These are phyloP conservation scores for Bombus breviceps DNA, from an alignment of 1,140 invertebrate species.

Conservation along the genomic window DNA sequence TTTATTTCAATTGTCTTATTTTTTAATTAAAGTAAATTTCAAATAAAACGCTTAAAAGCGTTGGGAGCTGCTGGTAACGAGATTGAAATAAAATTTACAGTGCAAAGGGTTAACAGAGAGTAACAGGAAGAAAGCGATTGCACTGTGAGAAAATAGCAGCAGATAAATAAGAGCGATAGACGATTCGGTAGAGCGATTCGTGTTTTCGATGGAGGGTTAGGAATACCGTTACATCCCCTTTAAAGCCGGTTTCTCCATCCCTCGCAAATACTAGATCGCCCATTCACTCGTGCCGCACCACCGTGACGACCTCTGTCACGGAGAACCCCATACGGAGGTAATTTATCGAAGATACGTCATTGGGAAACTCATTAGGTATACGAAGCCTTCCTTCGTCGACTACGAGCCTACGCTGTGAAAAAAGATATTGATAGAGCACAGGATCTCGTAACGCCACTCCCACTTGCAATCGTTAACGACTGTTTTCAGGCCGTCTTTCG, in stretches of 20 bases:
- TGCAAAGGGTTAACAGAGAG: no score
- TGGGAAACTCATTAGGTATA: constrained; percentile 8
- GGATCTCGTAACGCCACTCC: no score
- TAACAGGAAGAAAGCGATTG: no score
- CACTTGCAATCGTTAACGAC: no score
- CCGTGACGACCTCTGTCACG: constrained; percentile 17
- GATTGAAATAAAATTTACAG: no score
- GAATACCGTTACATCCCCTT: constrained; percentile 42
- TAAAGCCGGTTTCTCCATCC: constrained; percentile 26
- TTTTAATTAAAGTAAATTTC: no score
- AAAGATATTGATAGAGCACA: no score
- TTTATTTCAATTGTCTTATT: no score
- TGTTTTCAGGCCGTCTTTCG: no score
- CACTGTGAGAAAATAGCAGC: rapidly evolving
- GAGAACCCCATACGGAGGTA: constrained; percentile 1
- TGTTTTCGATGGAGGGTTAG: neutral
- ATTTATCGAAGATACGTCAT: constrained; percentile 28
- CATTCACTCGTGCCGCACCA: constrained; percentile 27
- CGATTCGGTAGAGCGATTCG: neutral
- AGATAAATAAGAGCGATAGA: neutral
- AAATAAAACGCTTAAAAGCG: no score
- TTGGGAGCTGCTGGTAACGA: no score
- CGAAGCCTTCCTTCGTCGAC: neutral
- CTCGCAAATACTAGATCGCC: constrained; percentile 26
- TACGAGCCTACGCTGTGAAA: neutral